Conservation (phyloP, 2,113 vertebrate species). For the Eclectus roratus region DNA sequence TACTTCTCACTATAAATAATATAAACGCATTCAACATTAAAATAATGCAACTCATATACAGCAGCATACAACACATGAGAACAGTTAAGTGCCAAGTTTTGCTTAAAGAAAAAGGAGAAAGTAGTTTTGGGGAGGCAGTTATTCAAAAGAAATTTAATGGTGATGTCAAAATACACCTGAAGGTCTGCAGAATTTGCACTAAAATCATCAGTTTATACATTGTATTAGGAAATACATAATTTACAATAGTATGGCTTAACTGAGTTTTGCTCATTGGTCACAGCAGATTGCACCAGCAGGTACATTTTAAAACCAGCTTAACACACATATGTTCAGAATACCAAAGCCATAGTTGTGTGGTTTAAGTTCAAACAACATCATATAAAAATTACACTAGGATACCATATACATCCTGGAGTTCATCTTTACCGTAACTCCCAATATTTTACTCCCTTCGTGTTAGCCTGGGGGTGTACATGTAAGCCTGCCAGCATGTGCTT, state of each 20-base stretch:
- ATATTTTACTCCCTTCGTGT: fast-evolving
- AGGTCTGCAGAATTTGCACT: not conserved
- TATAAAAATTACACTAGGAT: not conserved
- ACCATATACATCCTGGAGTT: not conserved
- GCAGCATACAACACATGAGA: not conserved
- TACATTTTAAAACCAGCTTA: not conserved
- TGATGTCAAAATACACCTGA: not conserved
- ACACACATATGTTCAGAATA: not conserved
- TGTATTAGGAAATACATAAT: not conserved
- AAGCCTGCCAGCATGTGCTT: not conserved
- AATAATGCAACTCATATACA: not conserved
- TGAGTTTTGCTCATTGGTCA: not conserved
- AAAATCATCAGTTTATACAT: not conserved
- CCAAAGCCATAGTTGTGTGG: not conserved
- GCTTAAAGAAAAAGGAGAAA: not conserved
- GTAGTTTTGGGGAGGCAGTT: not conserved
- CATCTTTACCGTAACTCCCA: not conserved
- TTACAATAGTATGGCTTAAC: not conserved
- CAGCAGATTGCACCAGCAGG: not conserved
- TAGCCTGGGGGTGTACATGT: not conserved
- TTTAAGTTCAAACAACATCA: not conserved
- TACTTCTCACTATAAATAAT: not conserved
- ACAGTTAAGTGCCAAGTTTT: not conserved
- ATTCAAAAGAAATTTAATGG: not conserved
- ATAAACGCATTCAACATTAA: not conserved